phyloP scores from a whole-genome alignment of 35 echinoderm and acorn worm genomes.

The Apostichopus californicus region DNA sequence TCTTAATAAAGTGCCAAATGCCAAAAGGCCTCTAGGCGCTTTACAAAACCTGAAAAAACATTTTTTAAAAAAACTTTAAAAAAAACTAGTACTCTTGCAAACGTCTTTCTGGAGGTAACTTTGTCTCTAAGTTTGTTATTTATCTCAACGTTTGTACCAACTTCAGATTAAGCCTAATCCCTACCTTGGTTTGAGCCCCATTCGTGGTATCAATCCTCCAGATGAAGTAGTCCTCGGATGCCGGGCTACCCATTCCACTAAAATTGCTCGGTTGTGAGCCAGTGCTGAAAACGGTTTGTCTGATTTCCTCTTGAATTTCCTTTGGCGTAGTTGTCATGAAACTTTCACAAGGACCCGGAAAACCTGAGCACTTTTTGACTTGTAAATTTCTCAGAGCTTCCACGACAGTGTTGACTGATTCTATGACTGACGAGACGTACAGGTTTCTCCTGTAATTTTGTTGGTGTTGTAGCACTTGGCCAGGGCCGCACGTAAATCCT shows the following conservation, averaged over 20 bases:
- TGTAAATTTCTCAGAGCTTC: conserved; percentile 7
- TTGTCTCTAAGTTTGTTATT: too few species aligned
- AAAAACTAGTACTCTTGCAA: too few species aligned
- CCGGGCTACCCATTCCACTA: not conserved
- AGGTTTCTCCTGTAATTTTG: conserved; percentile 54
- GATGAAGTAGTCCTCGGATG: not conserved
- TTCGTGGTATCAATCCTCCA: not conserved
- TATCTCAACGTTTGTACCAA: too few species aligned
- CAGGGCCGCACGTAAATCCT: conserved; percentile 2
- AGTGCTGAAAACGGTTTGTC: not conserved
- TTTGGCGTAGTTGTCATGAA: conserved; percentile 37
- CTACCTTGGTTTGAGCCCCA: not conserved
- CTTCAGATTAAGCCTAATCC: not conserved
- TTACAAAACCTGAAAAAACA: too few species aligned
- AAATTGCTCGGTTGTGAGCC: not conserved
- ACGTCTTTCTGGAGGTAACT: too few species aligned
- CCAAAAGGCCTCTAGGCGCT: too few species aligned
- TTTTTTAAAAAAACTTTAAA: too few species aligned
- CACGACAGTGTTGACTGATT: conserved; percentile 18
- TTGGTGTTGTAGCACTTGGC: conserved; percentile 5
- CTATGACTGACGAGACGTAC: conserved; percentile 28
- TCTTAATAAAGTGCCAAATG: too few species aligned
- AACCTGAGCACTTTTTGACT: conserved; percentile 22
- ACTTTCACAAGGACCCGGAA: not conserved
- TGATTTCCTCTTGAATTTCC: conserved; percentile 38